Conservation (phyloP, 2,888 invertebrate species). For the Ormyrus labotus region DNA sequence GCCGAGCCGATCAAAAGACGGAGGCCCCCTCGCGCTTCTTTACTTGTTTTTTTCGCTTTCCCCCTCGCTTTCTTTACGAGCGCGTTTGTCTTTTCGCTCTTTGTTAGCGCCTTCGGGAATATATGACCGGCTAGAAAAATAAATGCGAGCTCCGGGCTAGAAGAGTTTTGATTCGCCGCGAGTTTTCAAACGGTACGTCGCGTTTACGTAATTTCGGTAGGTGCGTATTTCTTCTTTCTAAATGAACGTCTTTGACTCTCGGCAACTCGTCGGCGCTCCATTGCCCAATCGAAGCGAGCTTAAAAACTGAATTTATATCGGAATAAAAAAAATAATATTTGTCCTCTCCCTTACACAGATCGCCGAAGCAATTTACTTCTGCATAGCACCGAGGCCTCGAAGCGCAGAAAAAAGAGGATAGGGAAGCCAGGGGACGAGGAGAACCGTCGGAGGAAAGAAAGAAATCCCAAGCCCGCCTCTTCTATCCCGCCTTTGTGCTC, state of each 20-base stretch:
- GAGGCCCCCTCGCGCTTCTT: neutral
- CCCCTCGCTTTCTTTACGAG: neutral
- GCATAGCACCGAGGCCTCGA: no score
- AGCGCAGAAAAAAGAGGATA: constrained; percentile 4
- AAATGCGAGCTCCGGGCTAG: neutral
- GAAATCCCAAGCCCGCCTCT: constrained; percentile 44
- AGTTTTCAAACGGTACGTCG: constrained; percentile 32
- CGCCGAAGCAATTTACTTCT: no score
- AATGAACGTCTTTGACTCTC: neutral
- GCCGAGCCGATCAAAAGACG: constrained; percentile 17
- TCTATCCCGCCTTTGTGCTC: constrained; percentile 39
- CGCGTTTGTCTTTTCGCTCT: constrained; percentile 15
- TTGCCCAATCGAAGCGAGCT: no score
- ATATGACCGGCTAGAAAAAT: constrained; percentile 34
- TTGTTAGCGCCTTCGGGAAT: constrained; percentile 21
- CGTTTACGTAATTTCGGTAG: constrained; percentile 41
- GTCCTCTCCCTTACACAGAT: no score
- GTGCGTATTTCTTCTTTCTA: constrained; percentile 18
- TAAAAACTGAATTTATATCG: no score
- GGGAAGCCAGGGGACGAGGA: neutral
- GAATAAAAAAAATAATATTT: no score
- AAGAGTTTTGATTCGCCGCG: constrained; percentile 21
- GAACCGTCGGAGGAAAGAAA: constrained; percentile 30
- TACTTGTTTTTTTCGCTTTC: neutral
- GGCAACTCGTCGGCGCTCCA: no score